Evolutionary conservation across 2,888 invertebrate species (phyloP), one percentile per base, ranked within the genome.

Genomic region (Acrobasis repandana): DNA sequence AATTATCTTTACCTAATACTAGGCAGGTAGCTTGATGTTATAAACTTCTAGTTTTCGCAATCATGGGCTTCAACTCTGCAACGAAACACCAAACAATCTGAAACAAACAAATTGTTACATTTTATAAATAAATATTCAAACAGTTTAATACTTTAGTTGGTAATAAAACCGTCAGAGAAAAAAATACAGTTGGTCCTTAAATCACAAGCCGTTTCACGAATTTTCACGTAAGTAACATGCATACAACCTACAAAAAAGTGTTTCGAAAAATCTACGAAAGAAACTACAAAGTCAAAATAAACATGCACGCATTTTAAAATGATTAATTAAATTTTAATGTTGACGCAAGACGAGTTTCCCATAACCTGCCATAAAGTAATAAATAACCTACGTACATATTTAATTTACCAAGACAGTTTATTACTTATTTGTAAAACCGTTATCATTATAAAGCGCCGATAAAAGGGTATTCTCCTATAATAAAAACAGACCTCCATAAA

Each of bases 401-500:
- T 85, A 86, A 54, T 54, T 79, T 81, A 81, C 80, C 77, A 46
- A 58, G 38, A 46, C 56, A 52, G 54, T 54, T 61, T 56, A 63
- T 63, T 52, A 58, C 46, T 80, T 77, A 81, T 80, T 73, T 77
- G 75, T 38, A 83, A 82, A 80, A 80, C 79, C 78, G 75, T 85
- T 83, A 85, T 77, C 72, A 72, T 71, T 79, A 80, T 81, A 82
- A 82, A 81, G 77, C 77, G 79, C 78, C 83, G 80, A 84, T 86
- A 86, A 87, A 86, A 78, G 76, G 78, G 75, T 80, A 78, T 54
- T 79, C 76, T 80, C 79, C 79, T 80, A 84, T 77, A 75, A 85
- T 87, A 85, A 88, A 88, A 85, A 69, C 78, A 82, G 81, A 83
- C 87, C 87, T 85, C 80, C 83, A 86, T 90, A 89, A 90, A 89